A percentile compares a stretch with the other conserved stretches of the same genome.
These are phyloP conservation scores for Dicyrtoma fusca DNA, from an alignment of 2,888 invertebrate genomes.

Conservation along the genomic window DNA sequence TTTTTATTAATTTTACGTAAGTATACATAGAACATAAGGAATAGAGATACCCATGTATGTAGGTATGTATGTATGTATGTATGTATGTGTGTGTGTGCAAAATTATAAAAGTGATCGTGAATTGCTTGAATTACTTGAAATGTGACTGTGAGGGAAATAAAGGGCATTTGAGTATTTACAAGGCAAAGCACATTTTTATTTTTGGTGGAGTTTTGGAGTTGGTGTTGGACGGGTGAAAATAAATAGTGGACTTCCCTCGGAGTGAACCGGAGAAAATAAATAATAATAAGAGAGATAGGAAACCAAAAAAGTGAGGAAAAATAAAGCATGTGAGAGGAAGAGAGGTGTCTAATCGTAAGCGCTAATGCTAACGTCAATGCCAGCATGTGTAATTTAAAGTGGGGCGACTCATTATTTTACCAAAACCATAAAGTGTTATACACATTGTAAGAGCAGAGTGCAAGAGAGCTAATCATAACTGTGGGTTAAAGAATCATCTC, in stretches of 20 bases:
- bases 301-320: background rate
- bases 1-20: background rate
- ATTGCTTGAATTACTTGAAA: too few species aligned
- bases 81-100: background rate
- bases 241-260: background rate
- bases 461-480: background rate
- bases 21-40: background rate
- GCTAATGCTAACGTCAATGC: too few species aligned
- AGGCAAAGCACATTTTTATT: background rate
- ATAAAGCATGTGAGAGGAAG: background rate
- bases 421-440: too few species aligned
- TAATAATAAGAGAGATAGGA: background rate
- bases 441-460: background rate
- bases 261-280: background rate
- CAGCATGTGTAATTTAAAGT: constrained; percentile 1
- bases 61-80: background rate
- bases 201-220: background rate
- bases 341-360: constrained; percentile 5
- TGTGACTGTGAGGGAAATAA: too few species aligned
- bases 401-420: constrained; percentile 22
- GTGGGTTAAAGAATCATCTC: background rate
- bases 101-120: too few species aligned
- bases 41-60: background rate
- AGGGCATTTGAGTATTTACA: background rate
- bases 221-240: background rate